Evolutionary conservation across 2,888 invertebrate genomes (phyloP).

Genomic region (Urechis unicinctus): DNA sequence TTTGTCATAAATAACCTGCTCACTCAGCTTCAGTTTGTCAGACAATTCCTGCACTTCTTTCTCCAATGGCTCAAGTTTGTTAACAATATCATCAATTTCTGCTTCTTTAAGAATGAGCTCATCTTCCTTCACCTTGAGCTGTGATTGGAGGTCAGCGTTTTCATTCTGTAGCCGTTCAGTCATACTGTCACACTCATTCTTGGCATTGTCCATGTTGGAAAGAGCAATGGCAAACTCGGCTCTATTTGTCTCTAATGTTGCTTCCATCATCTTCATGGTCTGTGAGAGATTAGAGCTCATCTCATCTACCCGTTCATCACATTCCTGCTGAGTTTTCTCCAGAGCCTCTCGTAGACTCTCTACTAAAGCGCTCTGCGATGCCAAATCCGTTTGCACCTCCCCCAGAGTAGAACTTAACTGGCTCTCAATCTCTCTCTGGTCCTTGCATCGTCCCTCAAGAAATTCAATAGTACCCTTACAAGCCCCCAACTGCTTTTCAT

Average conservation of each 20-base stretch:
- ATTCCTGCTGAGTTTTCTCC: neutral
- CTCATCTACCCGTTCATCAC: constrained; percentile 8
- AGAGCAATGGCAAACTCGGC: neutral
- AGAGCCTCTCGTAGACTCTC: constrained; percentile 20
- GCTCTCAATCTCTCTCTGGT: constrained; percentile 14
- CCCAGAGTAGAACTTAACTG: constrained; percentile 14
- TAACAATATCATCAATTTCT: neutral
- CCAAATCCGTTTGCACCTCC: constrained; percentile 10
- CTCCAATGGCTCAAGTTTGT: neutral
- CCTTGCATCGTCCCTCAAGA: constrained; percentile 8
- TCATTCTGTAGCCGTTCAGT: no score
- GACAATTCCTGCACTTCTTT: constrained; percentile 1
- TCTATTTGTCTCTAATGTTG: no score
- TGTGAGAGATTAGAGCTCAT: constrained; percentile 3
- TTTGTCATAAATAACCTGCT: neutral
- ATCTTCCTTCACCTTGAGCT: constrained; percentile 1
- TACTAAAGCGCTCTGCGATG: constrained; percentile 5
- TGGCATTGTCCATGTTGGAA: no score
- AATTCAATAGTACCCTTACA: no score
- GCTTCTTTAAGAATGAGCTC: neutral
- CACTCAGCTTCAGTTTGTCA: no score
- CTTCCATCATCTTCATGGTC: no score
- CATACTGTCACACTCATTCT: no score
- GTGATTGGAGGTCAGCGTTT: no score
- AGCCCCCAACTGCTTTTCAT: neutral